Conservation (phyloP, 2,113 vertebrate genomes). For the Perca flavescens region DNA sequence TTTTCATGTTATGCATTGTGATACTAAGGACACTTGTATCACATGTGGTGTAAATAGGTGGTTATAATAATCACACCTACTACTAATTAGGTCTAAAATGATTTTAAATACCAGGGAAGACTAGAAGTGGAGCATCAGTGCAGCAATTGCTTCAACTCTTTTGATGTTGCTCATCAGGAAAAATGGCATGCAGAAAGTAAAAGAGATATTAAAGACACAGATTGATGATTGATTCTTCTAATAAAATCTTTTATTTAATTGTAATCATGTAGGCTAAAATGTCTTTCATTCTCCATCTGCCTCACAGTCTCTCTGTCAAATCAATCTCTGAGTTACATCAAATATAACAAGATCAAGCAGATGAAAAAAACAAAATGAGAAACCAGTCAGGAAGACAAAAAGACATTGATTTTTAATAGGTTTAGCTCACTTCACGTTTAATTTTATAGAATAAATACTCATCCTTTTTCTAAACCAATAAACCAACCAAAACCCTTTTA, state of each 20-base stretch:
- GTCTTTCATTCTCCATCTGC: conserved; percentile 53
- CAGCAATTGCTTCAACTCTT: background rate
- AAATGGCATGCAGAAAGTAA: conserved; percentile 6
- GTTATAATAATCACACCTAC: background rate
- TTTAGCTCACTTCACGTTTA: conserved; percentile 57
- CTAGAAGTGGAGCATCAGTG: background rate
- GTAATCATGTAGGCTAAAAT: conserved; percentile 63
- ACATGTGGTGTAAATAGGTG: background rate
- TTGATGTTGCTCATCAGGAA: background rate
- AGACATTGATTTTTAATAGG: conserved; percentile 47
- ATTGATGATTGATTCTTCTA: conserved; percentile 37
- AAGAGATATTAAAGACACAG: conserved; percentile 18
- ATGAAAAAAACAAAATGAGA: conserved; percentile 52
- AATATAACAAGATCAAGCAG: conserved; percentile 64
- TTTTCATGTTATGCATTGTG: background rate
- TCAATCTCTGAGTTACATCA: conserved; percentile 52
- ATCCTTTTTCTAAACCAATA: conserved; percentile 37
- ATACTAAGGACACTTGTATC: background rate
- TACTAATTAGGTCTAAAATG: background rate
- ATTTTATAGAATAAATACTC: conserved; percentile 61
- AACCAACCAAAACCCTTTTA: conserved; percentile 35
- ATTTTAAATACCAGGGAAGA: background rate
- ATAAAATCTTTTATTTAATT: conserved; percentile 75
- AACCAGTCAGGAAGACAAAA: conserved; percentile 61
- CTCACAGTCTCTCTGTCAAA: conserved; percentile 31